phyloP scores from a whole-genome alignment of 2,888 invertebrate species.

The Parnassius glacialis region DNA sequence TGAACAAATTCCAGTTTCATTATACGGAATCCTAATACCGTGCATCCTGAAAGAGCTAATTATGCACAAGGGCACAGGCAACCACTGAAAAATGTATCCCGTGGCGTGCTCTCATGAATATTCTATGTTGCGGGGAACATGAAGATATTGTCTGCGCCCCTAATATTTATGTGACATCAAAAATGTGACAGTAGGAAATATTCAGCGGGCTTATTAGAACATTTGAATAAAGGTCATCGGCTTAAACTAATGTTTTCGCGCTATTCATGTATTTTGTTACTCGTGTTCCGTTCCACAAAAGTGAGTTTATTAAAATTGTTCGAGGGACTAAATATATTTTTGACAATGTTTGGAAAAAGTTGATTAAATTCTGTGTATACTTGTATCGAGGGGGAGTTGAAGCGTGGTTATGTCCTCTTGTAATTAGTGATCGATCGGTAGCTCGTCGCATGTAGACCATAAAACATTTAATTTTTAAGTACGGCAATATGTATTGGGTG shows the following conservation, averaged over 20 bases:
- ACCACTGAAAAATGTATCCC: constrained; percentile 25
- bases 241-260: background rate
- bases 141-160: constrained; percentile 21
- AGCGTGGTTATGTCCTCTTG: background rate
- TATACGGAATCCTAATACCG: constrained; percentile 14
- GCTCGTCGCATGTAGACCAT: too few species aligned
- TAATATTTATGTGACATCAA: constrained; percentile 26
- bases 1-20: constrained; percentile 21
- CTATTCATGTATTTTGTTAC: constrained; percentile 6
- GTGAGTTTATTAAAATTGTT: constrained; percentile 11
- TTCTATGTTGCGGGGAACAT: constrained; percentile 20
- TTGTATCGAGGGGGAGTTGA: background rate
- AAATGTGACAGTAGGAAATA: constrained; percentile 21
- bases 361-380: background rate
- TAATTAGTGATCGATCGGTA: background rate
- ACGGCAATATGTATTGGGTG: too few species aligned
- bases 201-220: constrained; percentile 17
- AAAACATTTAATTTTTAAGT: too few species aligned
- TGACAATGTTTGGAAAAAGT: background rate
- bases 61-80: constrained; percentile 25
- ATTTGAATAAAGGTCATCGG: constrained; percentile 3
- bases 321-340: background rate
- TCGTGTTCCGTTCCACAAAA: background rate
- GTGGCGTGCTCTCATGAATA: constrained; percentile 22
- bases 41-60: constrained; percentile 22